A percentile compares a stretch with the other conserved stretches of the same genome.
Conservation (phyloP, 2,113 vertebrate genomes). For the Chionomys nivalis region DNA sequence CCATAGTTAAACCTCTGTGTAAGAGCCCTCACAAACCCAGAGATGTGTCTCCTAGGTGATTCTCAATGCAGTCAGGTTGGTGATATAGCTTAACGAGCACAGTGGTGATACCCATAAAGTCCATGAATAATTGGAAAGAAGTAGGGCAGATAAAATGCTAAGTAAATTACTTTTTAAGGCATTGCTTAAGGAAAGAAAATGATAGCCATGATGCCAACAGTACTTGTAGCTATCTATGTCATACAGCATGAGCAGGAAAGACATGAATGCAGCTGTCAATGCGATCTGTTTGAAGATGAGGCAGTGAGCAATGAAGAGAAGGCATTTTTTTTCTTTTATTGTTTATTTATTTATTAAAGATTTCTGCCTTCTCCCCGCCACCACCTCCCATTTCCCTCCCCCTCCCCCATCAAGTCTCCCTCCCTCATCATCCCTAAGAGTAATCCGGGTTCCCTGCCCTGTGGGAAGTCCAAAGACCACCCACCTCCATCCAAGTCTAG, state of each 20-base stretch:
- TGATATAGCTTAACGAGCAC: not conserved
- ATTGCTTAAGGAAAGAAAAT: not conserved
- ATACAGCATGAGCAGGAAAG: not conserved
- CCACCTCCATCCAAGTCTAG: too few species aligned
- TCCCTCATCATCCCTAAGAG: too few species aligned
- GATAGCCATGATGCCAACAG: not conserved
- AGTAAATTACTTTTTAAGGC: constrained; percentile 3
- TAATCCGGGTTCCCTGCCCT: too few species aligned
- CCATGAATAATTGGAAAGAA: not conserved
- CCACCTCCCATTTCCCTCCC: too few species aligned
- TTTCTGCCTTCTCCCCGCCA: too few species aligned
- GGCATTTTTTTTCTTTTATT: too few species aligned
- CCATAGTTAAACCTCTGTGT: not conserved
- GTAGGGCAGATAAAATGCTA: not conserved
- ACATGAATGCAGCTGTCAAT: not conserved
- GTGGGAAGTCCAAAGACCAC: too few species aligned
- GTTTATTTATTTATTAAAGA: too few species aligned
- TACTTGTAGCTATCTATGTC: not conserved
- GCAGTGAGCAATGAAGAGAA: not conserved
- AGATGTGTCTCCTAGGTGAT: not conserved
- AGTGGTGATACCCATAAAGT: not conserved
- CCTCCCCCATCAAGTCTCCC: too few species aligned
- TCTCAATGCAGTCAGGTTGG: not conserved
- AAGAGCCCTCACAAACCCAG: not conserved
- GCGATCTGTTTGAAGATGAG: constrained; percentile 5